Evolutionary conservation across 53 echinoderm and acorn worm species (phyloP).

Genomic region (Holothuria leucospilota): DNA sequence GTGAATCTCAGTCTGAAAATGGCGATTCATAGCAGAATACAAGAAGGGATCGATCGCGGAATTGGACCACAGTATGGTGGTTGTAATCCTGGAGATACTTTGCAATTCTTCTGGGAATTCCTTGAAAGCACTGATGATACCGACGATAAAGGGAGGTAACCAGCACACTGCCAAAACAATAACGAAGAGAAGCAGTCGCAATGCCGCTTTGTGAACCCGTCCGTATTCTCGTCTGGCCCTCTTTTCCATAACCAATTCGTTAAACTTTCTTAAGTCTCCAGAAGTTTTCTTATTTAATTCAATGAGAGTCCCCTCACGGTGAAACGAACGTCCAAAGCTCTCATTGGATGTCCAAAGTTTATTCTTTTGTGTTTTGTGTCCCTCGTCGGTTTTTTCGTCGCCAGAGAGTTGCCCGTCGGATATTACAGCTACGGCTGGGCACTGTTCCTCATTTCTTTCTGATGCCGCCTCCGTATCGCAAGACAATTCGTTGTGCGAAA

Average conservation of each 20-base stretch:
- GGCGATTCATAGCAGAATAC: constrained; percentile 40
- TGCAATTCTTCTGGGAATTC: constrained; percentile 11
- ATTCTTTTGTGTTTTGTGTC: too few species aligned
- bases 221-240: neutral
- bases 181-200: constrained; percentile 1
- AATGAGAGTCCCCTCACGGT: too few species aligned
- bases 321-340: too few species aligned
- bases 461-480: too few species aligned
- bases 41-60: constrained; percentile 35
- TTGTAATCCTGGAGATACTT: neutral
- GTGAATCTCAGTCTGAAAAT: constrained; percentile 17
- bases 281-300: too few species aligned
- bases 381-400: too few species aligned
- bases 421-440: too few species aligned
- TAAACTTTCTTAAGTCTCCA: neutral
- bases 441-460: too few species aligned
- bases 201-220: constrained; percentile 5
- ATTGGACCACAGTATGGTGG: constrained; percentile 25
- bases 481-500: too few species aligned
- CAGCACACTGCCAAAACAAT: constrained; percentile 10
- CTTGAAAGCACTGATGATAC: constrained; percentile 22
- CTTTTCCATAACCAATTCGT: neutral
- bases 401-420: too few species aligned
- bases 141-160: constrained; percentile 12
- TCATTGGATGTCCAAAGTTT: too few species aligned